Evolutionary conservation across 2,888 invertebrate genomes (phyloP).

Genomic region (Pseudococcus jackbeardsleyi): DNA sequence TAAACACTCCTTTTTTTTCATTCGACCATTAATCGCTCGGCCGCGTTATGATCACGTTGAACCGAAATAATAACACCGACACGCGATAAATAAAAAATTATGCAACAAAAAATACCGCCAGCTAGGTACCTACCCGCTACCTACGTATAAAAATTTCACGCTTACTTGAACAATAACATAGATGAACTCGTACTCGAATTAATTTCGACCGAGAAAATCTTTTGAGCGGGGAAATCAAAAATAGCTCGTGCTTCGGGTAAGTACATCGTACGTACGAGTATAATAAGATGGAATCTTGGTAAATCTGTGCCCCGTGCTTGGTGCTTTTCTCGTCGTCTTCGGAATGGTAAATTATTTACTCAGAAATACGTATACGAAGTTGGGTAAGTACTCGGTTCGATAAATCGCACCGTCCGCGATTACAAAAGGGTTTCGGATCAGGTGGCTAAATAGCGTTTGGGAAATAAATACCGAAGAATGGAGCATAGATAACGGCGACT

Average conservation of each 20-base stretch:
- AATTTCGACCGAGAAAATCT: background rate
- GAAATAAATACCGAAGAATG: background rate
- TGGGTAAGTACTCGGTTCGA: background rate
- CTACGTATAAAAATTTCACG: slow-evolving; percentile 7
- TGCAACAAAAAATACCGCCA: background rate
- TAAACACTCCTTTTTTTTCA: slow-evolving; percentile 2
- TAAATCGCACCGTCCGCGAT: background rate
- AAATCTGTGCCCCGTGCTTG: background rate
- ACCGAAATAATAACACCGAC: background rate
- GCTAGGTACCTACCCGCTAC: too few species aligned
- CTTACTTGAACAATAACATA: slow-evolving; percentile 1
- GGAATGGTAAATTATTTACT: background rate
- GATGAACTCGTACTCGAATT: background rate
- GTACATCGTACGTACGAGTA: background rate
- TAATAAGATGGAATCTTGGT: background rate
- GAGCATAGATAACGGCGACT: background rate
- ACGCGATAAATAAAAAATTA: background rate
- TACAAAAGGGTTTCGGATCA: slow-evolving; percentile 26
- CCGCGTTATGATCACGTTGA: background rate
- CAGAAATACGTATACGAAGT: background rate
- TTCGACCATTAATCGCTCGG: background rate
- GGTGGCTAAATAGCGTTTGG: slow-evolving; percentile 10
- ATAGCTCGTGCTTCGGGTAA: background rate
- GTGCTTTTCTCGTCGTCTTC: background rate
- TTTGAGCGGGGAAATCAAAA: slow-evolving; percentile 1